Percentiles rank a stretch among this genome's conserved stretches.
phyloP scores from a whole-genome alignment of 2,113 vertebrate species.

The Casuarius casuarius region DNA sequence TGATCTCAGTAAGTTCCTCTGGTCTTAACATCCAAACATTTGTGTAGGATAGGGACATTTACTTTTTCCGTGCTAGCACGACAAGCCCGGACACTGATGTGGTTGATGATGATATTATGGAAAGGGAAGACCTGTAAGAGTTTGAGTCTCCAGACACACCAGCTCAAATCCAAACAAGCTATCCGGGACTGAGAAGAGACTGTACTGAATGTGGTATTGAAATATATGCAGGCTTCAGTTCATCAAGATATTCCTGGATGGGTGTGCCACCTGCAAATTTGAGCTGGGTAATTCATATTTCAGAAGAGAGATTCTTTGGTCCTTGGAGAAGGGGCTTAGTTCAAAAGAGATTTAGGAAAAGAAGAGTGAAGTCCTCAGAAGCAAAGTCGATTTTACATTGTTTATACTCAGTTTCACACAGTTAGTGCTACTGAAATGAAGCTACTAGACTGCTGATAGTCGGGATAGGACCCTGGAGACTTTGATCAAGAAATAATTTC shows the following conservation, averaged over 20 bases:
- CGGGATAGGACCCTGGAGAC: neutral
- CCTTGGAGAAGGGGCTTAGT: neutral
- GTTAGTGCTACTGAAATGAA: neutral
- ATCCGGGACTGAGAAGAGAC: neutral
- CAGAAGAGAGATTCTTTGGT: neutral
- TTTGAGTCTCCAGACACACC: neutral
- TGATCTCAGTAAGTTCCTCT: neutral
- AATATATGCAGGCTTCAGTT: neutral
- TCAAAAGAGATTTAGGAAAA: neutral
- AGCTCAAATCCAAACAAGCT: neutral
- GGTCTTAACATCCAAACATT: neutral
- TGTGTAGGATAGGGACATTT: conserved; percentile 35
- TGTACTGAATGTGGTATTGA: neutral
- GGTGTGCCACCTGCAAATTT: neutral
- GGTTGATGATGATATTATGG: neutral
- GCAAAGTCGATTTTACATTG: neutral
- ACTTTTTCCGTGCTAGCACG: conserved; percentile 17
- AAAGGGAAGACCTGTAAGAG: neutral
- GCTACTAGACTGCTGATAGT: neutral
- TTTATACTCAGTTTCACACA: neutral
- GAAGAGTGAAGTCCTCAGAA: neutral
- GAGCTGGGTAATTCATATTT: neutral
- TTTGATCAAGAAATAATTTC: neutral
- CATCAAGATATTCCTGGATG: neutral
- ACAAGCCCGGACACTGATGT: neutral